phyloP scores from a whole-genome alignment of 2,888 invertebrate species.

The Sarcophaga variegata region DNA sequence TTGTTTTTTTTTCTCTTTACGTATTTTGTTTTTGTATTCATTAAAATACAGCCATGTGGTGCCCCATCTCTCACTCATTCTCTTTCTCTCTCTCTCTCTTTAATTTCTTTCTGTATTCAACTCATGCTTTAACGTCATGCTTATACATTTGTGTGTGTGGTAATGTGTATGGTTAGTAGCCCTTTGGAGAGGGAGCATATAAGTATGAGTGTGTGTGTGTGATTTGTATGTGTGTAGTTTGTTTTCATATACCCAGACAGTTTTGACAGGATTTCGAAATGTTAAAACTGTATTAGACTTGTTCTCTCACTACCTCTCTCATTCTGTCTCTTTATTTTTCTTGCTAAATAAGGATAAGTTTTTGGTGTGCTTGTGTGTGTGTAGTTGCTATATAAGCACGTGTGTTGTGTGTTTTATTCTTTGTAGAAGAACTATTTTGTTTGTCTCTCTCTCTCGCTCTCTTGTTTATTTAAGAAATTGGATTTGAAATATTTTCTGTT shows the following conservation, averaged over 20 bases:
- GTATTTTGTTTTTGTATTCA: background rate
- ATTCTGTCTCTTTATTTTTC: background rate
- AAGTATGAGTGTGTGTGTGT: background rate
- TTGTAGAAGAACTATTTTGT: background rate
- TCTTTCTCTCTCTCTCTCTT: slow-evolving; percentile 8
- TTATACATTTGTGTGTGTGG: too few relatives aligned
- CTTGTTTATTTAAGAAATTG: slow-evolving; percentile 45
- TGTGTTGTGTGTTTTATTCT: background rate
- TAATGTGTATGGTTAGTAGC: too few relatives aligned
- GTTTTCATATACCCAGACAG: slow-evolving; percentile 42
- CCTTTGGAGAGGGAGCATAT: too few relatives aligned
- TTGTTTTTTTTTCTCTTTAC: background rate
- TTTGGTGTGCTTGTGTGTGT: background rate
- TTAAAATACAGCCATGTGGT: background rate
- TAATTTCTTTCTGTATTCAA: slow-evolving; percentile 20
- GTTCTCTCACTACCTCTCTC: background rate
- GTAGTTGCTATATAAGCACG: background rate
- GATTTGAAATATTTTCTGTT: slow-evolving; percentile 22
- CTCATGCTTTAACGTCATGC: background rate
- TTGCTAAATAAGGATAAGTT: background rate
- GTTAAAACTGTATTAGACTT: slow-evolving; percentile 44
- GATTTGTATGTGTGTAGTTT: background rate
- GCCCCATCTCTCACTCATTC: slow-evolving; percentile 1
- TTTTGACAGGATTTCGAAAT: slow-evolving; percentile 63
- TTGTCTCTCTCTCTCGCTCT: background rate